Base-by-base conservation (phyloP, 2,888 invertebrate genomes). In the Noctuana brunneofusca region DNA sequence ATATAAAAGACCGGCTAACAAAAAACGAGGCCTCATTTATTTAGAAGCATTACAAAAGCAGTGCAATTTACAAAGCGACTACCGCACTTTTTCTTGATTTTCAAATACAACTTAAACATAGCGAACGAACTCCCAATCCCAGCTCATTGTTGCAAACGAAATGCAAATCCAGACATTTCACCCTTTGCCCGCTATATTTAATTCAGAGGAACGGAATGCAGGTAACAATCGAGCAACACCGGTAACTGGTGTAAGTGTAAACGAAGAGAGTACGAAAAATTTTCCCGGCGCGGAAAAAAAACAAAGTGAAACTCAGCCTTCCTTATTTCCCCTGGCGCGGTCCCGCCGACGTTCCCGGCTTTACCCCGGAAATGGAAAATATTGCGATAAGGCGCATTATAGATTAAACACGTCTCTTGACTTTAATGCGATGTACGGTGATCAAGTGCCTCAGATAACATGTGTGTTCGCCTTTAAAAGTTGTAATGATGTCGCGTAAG, bases 331-430 rank as follows among this genome's bases (percentile, higher is more conserved):
- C 92, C 75, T 87, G 92, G 79, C 91, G 90, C 85, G 81, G 75
- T 76, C 82, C 38, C 38, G 35, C 82, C 76, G 73, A 69, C 86
- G 83, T 75, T 79, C 79, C 82, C 82, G 76, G 82, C 81, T 83
- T 83, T 83, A 64, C 78, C 83, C 82, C 79, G 90, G 89, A 90
- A 92, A 90, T 91, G 91, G 91, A 87, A 91, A 92, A 92, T 91
- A 92, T 92, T 86, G 90, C 89, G 90, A 92, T 92, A 92, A 92
- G 90, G 83, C 80, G 81, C 91, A 90, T 92, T 92, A 91, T 87
- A 89, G 88, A 91, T 91, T 91, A 90, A 89, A 89, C 86, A 83
- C 80, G 84, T 83, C 80, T 72, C 80, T 80, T 72, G 77, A 79
- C 79, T 82, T 83, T 87, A 89, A 88, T 86, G 83, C 72, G 76